A percentile compares a stretch with the other conserved stretches of the same genome.
Evolutionary conservation across 2,113 vertebrate species (phyloP).

Genomic region (Ammospiza nelsoni): DNA sequence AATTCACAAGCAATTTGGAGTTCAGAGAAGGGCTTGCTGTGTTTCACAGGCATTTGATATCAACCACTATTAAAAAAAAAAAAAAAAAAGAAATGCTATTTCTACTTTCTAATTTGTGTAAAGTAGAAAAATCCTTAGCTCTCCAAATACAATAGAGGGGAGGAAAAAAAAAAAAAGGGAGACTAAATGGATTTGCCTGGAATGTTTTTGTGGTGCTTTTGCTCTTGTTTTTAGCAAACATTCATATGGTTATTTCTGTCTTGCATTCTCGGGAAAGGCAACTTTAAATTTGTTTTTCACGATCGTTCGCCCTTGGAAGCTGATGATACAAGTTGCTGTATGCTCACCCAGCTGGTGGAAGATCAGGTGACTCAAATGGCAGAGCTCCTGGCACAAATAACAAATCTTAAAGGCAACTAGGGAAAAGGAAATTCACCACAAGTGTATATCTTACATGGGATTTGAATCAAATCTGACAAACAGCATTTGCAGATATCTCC

Average conservation of each 20-base stretch:
- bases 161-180: background rate
- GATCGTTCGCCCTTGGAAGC: conserved; percentile 28
- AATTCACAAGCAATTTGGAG: background rate
- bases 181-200: background rate
- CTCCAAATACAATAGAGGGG: background rate
- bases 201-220: background rate
- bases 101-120: background rate
- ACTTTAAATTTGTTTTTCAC: conserved; percentile 32
- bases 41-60: background rate
- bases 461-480: background rate
- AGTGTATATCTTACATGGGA: background rate
- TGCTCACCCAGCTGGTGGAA: conserved; percentile 35
- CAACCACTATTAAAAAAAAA: background rate
- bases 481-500: background rate
- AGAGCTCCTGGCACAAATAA: conserved; percentile 28
- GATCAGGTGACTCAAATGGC: conserved; percentile 18
- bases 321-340: background rate
- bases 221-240: conserved; percentile 37
- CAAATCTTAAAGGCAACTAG: background rate
- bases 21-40: background rate
- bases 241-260: conserved; percentile 20
- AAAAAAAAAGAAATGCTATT: background rate
- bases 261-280: background rate
- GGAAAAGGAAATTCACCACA: background rate
- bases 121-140: background rate